Base-by-base conservation (phyloP, 2,113 vertebrate genomes). In the Origma solitaria region DNA sequence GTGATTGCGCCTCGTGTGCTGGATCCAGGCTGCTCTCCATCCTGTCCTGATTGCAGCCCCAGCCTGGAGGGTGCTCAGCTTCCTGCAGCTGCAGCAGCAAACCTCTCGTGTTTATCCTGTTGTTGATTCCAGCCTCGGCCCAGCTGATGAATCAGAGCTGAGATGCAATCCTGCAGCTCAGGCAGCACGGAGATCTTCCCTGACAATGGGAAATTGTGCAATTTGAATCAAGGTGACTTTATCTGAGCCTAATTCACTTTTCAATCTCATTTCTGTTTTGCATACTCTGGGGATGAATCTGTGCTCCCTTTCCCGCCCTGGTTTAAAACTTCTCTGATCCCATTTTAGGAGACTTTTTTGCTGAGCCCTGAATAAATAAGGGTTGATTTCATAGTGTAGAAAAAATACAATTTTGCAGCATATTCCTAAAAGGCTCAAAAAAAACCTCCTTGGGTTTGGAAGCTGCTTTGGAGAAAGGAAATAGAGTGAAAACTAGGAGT, bases 201-300 rank as follows among this genome's bases (percentile, higher is more conserved):
- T 60, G 64, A 35, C 35, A 49, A 16, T 3, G 2, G 45, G 53
- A 31, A 33, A 27, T 60, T 77, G 50, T 83, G 62, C 58, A 21
- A 79, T 61, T 85, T 87, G 77, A 84, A 93, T 45, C 89, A 95
- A 96, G 94, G 96, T 96, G 93, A 96, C 94, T 96, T 96, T 94
- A 90, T 61, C 5, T 90, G 69, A 92, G 24, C 71, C 69, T 77
- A n/a, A 71, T 79, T 94, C 79, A 54, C 70, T 94, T 92, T 73
- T 80, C 68, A 61, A 2, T 88, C 84, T 95, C 64, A 49, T 95
- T 92, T 92, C 50, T 94, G 2, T 23, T 90, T 82, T 86, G 37
- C 22, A 9, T 96, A 19, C 84, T 94, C 94, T 71, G 60, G 90
- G 81, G 90, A 95, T 80, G n/a, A 15, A 30, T 53, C 65, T 88